Percentiles rank a stretch among this genome's conserved stretches.
Conservation (phyloP, 1,140 invertebrate genomes). For the Lepidurus arcticus region DNA sequence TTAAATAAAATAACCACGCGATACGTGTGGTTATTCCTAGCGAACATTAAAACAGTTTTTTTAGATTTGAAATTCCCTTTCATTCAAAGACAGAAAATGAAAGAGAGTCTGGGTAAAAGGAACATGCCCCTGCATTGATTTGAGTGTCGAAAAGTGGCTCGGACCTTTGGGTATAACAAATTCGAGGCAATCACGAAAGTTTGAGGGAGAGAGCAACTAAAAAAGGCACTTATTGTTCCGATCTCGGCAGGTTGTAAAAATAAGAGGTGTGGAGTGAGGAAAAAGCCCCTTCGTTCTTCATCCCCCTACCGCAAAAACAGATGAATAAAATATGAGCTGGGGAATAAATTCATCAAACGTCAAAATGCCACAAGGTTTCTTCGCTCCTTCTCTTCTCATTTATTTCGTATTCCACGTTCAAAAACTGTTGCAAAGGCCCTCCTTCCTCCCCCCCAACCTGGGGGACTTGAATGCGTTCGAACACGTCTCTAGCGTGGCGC, state of each 20-base stretch:
- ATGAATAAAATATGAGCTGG: slow-evolving; percentile 13
- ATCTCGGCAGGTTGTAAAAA: slow-evolving; percentile 9
- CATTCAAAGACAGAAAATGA: neutral
- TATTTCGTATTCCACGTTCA: neutral
- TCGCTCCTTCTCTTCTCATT: neutral
- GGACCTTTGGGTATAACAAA: neutral
- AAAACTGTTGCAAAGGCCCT: no score
- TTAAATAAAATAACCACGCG: no score
- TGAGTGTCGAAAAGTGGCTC: neutral
- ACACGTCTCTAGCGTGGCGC: no score
- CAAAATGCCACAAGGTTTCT: neutral
- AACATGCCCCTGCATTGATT: neutral
- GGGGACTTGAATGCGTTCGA: no score
- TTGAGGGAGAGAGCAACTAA: neutral
- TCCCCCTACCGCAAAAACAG: neutral
- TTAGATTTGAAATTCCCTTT: no score
- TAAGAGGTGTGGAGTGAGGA: neutral
- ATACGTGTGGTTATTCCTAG: no score
- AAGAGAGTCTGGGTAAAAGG: neutral
- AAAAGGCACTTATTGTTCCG: neutral
- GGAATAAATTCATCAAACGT: slow-evolving; percentile 22
- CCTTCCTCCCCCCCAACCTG: no score
- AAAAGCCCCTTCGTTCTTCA: neutral
- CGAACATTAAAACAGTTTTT: no score
- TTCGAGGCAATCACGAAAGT: neutral